Base-by-base conservation (phyloP, 2,797 vertebrate species). In the Schizopygopsis malacanthus region DNA sequence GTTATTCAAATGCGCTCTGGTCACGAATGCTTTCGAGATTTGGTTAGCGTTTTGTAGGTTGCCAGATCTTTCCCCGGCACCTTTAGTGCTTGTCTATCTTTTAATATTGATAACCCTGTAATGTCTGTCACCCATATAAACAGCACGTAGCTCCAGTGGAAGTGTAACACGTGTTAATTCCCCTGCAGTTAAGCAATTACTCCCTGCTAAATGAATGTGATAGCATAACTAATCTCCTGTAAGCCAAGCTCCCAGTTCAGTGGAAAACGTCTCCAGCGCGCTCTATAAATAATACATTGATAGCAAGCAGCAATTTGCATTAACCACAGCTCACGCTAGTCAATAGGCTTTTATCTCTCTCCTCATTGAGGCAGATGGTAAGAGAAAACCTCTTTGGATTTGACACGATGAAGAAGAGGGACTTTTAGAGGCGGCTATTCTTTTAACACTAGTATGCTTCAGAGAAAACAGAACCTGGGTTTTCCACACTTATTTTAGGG, bases 201-300 rank as follows among this genome's bases (percentile, higher is more conserved):
- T 93, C 92, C 89, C 89, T 91, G 92, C 91, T 95, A 95, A 95
- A 95, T 92, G 93, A 95, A 94, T 92, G 93, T 93, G 94, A 96
- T 95, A 94, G 93, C 94, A 92, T 91, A 91, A 89, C 93, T 96
- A 96, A 95, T 96, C 95, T 95, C 93, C 93, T 95, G 94, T 95
- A 95, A 95, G 94, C 94, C 92, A 93, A 93, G 92, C 95, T 95
- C 93, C 93, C 92, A 92, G 93, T 94, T 94, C 92, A 91, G 92
- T 94, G 93, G 94, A 95, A 95, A 84, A 93, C 91, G 92, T 94
- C 94, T 94, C 89, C 90, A 83, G 92, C 92, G 92, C 88, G 85
- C 90, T 92, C 92, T 91, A 94, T 96, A 94, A 96, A 95, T 95
- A 95, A 95, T 93, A 92, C 93, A 93, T 94, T 91, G 94, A 95